These are phyloP conservation scores for Sebastes trivittatus DNA, from an alignment of 2,797 vertebrate genomes.

Conservation along the genomic window DNA sequence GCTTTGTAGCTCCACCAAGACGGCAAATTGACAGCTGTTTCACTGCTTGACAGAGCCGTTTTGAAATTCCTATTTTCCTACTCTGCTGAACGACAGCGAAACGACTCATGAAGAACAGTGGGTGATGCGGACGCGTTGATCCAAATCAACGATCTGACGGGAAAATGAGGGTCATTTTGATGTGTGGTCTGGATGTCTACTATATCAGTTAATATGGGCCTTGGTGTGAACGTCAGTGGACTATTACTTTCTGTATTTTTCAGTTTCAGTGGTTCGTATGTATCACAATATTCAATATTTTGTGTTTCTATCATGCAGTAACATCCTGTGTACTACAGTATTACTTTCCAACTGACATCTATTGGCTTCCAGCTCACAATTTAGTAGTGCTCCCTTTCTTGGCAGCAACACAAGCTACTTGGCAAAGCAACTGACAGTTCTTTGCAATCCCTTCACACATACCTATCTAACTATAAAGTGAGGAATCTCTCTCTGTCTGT, in stretches of 20 bases:
- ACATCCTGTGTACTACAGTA: background rate
- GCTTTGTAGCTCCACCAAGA: conserved; percentile 69
- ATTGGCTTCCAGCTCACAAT: background rate
- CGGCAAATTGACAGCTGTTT: conserved; percentile 76
- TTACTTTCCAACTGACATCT: background rate
- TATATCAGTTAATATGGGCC: background rate
- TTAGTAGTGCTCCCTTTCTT: background rate
- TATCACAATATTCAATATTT: background rate
- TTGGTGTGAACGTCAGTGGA: background rate
- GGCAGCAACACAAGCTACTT: background rate
- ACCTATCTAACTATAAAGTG: too few relatives aligned
- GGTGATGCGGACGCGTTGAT: conserved; percentile 6
- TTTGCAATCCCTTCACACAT: background rate
- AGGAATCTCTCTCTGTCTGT: too few relatives aligned
- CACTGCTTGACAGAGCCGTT: conserved; percentile 51
- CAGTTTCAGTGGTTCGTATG: background rate
- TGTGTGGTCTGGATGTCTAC: background rate
- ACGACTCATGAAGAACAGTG: conserved; percentile 47
- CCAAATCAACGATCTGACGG: background rate
- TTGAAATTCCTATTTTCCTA: conserved; percentile 40
- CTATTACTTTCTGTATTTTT: background rate
- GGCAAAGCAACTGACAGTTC: background rate
- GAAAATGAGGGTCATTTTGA: background rate
- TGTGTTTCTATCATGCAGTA: background rate
- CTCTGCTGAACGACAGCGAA: conserved; percentile 34